These are phyloP conservation scores for Meta bourneti DNA, from an alignment of 2,888 invertebrate genomes.

Conservation along the genomic window DNA sequence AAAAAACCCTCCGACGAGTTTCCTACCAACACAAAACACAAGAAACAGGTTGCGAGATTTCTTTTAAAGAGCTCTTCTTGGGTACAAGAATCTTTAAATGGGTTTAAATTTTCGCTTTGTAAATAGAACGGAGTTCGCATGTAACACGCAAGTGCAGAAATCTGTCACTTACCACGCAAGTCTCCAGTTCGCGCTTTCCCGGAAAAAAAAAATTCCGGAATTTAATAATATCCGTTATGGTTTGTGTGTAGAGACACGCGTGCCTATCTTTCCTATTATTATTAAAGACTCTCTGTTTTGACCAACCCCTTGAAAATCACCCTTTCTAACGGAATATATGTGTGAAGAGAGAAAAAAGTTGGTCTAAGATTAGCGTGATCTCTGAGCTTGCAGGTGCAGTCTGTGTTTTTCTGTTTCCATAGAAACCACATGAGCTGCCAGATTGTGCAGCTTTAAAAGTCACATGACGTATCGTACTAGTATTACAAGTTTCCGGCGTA, in stretches of 20 bases:
- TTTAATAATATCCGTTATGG: conserved; percentile 46
- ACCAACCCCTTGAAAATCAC: conserved; percentile 37
- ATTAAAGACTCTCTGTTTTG: conserved; percentile 61
- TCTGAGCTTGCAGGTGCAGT: conserved; percentile 64
- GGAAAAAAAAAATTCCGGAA: conserved; percentile 28
- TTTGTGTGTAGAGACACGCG: conserved; percentile 42
- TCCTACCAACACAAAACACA: too few relatives aligned
- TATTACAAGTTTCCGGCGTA: conserved; percentile 39
- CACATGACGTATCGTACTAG: conserved; percentile 45
- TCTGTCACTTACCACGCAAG: conserved; percentile 11
- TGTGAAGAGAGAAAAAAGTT: conserved; percentile 31
- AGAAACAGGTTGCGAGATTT: too few relatives aligned
- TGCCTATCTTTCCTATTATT: conserved; percentile 41
- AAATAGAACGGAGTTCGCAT: conserved; percentile 11
- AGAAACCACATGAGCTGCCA: conserved; percentile 62
- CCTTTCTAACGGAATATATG: conserved; percentile 51
- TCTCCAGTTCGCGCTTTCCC: background rate
- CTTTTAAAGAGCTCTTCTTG: too few relatives aligned
- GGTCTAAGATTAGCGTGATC: conserved; percentile 59
- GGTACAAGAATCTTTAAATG: background rate
- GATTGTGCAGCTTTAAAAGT: conserved; percentile 67
- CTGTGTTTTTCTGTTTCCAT: conserved; percentile 68
- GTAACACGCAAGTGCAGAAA: conserved; percentile 21
- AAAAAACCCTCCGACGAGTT: too few relatives aligned
- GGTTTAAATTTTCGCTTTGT: conserved; percentile 67